These are phyloP conservation scores for Australoheros facetus DNA, from an alignment of 2,797 vertebrate species.

Conservation along the genomic window DNA sequence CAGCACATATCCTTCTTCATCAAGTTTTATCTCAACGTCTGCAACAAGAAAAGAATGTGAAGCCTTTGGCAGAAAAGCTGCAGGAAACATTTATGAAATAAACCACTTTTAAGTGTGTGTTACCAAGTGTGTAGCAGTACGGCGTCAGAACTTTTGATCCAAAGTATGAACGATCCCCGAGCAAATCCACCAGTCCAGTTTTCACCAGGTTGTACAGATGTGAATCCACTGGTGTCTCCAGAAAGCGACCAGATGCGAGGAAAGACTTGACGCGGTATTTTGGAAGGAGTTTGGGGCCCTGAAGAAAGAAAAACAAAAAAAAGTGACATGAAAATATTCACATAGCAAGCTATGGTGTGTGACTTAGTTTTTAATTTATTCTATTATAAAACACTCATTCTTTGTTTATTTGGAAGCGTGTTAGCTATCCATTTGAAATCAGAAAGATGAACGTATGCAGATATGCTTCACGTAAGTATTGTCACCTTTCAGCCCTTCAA, in stretches of 20 bases:
- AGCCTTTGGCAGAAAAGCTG: not conserved
- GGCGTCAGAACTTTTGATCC: slow-evolving; percentile 87
- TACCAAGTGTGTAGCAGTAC: slow-evolving; percentile 91
- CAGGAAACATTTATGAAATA: not conserved
- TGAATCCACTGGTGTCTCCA: slow-evolving; percentile 82
- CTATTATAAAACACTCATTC: not conserved
- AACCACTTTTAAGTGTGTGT: not conserved
- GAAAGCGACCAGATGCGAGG: slow-evolving; percentile 64
- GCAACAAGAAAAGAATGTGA: not conserved
- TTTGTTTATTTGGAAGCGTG: not conserved
- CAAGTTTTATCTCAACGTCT: slow-evolving; percentile 95
- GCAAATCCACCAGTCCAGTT: slow-evolving; percentile 83
- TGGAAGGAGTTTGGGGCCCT: slow-evolving; percentile 86
- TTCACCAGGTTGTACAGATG: slow-evolving; percentile 85
- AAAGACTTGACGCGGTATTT: slow-evolving; percentile 86
- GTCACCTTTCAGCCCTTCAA: not conserved
- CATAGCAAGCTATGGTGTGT: not conserved
- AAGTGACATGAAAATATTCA: not conserved
- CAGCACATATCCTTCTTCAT: slow-evolving; percentile 89
- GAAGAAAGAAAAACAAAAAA: not conserved
- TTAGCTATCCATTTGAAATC: not conserved
- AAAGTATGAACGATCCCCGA: slow-evolving; percentile 88
- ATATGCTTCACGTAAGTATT: not conserved
- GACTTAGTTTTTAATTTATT: not conserved
- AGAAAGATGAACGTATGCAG: not conserved